Conservation (phyloP, 2,797 vertebrate genomes). For the Argya squamiceps region DNA sequence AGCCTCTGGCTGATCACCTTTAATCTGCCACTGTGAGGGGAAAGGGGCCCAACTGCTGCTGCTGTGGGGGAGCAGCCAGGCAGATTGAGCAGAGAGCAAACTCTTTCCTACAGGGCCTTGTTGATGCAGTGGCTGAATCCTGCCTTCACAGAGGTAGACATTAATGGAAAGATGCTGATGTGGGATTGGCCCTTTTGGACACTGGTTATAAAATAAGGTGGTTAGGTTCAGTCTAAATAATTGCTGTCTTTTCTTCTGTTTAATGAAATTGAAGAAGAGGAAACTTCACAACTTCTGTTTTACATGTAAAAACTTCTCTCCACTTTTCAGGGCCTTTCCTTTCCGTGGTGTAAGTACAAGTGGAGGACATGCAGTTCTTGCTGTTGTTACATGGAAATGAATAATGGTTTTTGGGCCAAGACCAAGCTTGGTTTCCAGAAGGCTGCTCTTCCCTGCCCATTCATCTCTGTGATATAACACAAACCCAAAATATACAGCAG, state of each 20-base stretch:
- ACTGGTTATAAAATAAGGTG: neutral
- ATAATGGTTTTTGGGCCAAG: conserved; percentile 44
- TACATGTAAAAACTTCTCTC: neutral
- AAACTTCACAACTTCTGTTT: neutral
- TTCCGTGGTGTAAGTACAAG: neutral
- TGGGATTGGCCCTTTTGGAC: neutral
- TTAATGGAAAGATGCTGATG: neutral
- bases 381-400: conserved; percentile 17
- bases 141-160: neutral
- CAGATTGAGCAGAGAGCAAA: neutral
- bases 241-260: neutral
- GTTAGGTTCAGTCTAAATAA: neutral
- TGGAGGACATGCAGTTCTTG: neutral
- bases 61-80: neutral
- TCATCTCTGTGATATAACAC: conserved; percentile 50
- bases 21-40: neutral
- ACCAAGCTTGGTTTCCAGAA: conserved; percentile 59
- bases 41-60: neutral
- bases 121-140: neutral
- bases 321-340: neutral
- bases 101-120: neutral
- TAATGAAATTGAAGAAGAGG: neutral
- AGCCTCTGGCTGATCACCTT: neutral
- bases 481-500: conserved; percentile 11
- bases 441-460: conserved; percentile 36